Evolutionary conservation across 2,888 invertebrate genomes (phyloP), one percentile per base, ranked within the genome.

Genomic region (Sarcophaga carnaria): DNA sequence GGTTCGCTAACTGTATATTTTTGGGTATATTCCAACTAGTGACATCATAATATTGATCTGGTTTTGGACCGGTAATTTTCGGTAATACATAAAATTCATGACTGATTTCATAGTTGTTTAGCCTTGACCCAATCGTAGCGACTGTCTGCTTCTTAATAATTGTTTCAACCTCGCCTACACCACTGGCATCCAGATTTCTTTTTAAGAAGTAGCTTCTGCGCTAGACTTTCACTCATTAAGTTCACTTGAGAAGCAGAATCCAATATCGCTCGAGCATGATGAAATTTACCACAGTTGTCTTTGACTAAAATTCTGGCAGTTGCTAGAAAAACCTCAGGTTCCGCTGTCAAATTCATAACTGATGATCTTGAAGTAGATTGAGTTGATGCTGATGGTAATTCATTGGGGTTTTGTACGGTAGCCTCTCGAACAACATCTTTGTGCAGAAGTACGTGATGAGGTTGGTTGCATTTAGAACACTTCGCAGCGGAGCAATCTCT

Each of bases 201-300:
- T 80, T 47, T 69, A 45, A 83, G 54, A 45, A n/a, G 62, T 45
- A 82, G 54, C 20, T 27, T 81, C 12, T 84, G 77, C 37, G 76
- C 71, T 14, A 84, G 59, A 67, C 78, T 27, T n/a, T 72, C 79
- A 27, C 80, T 80, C 63, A 88, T 82, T 4, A 86, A 20, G 17
- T 85, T 85, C 0, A 87, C 69, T 69, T 87, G 83, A 5, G 85
- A 83, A 8, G 71, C 80, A 14, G 87, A 87, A 67, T 88, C 83
- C 25, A 87, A 71, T n/a, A 87, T 64, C 1, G 74, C 82, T 0
- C 86, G 71, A 20, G 72, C 79, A 0, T 60, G 45, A 25, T 85
- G 79, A 60, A 76, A 83, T 20, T 70, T 69, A 3, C 83, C 87
- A 60, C 63, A 69, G n/a, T 5, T 12, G 17, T 79, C 79, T 14